Conservation (phyloP, 2,113 vertebrate genomes). For the Antigone vipio region DNA sequence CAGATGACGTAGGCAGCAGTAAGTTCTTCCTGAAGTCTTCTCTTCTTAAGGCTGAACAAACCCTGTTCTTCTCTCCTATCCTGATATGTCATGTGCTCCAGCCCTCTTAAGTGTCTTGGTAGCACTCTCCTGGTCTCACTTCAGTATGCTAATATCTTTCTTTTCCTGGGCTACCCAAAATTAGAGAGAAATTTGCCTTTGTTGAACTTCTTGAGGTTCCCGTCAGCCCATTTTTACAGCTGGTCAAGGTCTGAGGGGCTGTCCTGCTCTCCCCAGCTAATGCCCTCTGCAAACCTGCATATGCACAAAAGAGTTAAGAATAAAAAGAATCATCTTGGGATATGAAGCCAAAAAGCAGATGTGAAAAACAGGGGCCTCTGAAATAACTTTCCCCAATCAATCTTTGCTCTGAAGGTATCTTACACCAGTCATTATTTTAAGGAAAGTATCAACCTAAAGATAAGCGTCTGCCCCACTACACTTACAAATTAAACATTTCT, state of each 20-base stretch:
- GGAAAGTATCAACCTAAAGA: not conserved
- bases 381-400: not conserved
- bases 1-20: not conserved
- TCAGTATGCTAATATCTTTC: not conserved
- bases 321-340: not conserved
- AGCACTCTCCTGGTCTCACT: not conserved
- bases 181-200: not conserved
- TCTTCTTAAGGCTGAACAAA: not conserved
- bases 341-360: not conserved
- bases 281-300: not conserved
- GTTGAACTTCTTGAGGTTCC: not conserved
- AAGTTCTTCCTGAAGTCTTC: not conserved
- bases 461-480: not conserved
- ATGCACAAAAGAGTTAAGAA: not conserved
- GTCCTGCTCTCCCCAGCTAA: not conserved
- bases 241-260: not conserved
- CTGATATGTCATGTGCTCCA: not conserved
- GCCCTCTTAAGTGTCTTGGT: not conserved
- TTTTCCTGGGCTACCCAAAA: not conserved
- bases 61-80: not conserved
- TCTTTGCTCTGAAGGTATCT: not conserved
- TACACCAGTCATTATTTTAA: not conserved
- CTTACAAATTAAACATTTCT: not conserved
- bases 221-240: not conserved
- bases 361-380: not conserved